phyloP scores from a whole-genome alignment of 2,113 vertebrate species.

The Tympanuchus pallidicinctus region DNA sequence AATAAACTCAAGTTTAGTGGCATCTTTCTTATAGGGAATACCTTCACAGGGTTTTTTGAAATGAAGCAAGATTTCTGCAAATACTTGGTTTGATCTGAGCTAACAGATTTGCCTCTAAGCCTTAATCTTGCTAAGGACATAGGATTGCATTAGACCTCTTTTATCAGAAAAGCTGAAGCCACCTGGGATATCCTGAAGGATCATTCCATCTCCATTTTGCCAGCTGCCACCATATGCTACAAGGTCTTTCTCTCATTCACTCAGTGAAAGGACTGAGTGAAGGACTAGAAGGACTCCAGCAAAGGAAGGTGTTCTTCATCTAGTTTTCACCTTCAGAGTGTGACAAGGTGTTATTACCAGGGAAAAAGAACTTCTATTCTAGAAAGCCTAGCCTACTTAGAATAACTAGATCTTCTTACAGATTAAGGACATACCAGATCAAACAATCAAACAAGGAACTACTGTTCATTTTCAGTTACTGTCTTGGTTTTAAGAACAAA shows the following conservation, averaged over 20 bases:
- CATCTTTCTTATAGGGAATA: rapidly evolving
- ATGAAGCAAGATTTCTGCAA: not conserved
- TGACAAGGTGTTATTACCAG: not conserved
- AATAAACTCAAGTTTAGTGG: not conserved
- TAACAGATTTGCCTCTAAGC: not conserved
- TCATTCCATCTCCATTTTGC: not conserved
- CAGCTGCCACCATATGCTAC: not conserved
- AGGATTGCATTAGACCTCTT: not conserved
- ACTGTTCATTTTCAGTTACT: not conserved
- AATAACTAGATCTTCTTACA: not conserved
- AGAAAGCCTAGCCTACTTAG: not conserved
- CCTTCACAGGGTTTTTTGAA: not conserved
- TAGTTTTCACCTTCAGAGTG: not conserved
- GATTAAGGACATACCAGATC: not conserved
- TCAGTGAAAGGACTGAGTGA: no score
- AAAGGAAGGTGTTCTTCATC: not conserved
- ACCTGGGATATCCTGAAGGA: not conserved
- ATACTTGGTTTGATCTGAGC: not conserved
- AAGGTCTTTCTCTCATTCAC: not conserved
- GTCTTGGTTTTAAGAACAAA: not conserved
- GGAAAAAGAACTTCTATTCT: not conserved
- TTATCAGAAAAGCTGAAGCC: not conserved
- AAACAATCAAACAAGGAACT: not conserved
- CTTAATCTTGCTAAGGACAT: not conserved
- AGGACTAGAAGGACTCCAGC: not conserved